Percentiles rank a stretch among this genome's conserved stretches.
Evolutionary conservation across 2,888 invertebrate genomes (phyloP).

Genomic region (Drosophila eohydei): DNA sequence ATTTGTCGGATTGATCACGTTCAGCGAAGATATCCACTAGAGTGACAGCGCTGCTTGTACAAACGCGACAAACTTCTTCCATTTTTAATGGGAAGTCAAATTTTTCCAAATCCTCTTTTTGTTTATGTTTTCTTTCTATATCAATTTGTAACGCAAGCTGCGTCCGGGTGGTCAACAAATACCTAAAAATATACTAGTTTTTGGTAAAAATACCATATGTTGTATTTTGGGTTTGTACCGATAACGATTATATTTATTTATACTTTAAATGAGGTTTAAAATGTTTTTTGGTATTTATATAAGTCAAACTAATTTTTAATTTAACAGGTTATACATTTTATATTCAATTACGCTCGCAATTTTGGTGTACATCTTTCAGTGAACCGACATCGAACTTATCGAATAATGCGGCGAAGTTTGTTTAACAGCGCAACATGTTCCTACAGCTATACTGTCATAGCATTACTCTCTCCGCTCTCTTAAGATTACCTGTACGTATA

Average conservation of each 20-base stretch:
- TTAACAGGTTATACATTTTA: neutral
- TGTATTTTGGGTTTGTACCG: neutral
- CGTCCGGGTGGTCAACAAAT: neutral
- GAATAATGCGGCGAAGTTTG: constrained; percentile 15
- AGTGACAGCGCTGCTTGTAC: constrained; percentile 45
- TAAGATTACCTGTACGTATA: neutral
- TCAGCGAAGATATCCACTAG: constrained; percentile 55
- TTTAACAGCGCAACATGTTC: constrained; percentile 48
- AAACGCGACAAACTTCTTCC: constrained; percentile 64
- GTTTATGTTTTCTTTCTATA: constrained; percentile 27
- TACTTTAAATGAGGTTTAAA: neutral
- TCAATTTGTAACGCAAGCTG: neutral
- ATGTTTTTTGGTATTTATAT: neutral
- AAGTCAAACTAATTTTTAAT: neutral
- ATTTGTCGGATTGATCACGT: constrained; percentile 7
- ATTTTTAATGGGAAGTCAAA: constrained; percentile 14
- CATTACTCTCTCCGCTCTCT: constrained; percentile 22
- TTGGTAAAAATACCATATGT: neutral
- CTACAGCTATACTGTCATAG: constrained; percentile 13
- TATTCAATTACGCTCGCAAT: neutral
- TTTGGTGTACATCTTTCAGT: neutral
- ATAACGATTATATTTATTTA: neutral
- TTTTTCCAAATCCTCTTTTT: constrained; percentile 1
- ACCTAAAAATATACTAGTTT: constrained; percentile 17
- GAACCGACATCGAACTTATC: constrained; percentile 9